Evolutionary conservation across 2,888 invertebrate genomes (phyloP).

Genomic region (Drosophila antonietae): DNA sequence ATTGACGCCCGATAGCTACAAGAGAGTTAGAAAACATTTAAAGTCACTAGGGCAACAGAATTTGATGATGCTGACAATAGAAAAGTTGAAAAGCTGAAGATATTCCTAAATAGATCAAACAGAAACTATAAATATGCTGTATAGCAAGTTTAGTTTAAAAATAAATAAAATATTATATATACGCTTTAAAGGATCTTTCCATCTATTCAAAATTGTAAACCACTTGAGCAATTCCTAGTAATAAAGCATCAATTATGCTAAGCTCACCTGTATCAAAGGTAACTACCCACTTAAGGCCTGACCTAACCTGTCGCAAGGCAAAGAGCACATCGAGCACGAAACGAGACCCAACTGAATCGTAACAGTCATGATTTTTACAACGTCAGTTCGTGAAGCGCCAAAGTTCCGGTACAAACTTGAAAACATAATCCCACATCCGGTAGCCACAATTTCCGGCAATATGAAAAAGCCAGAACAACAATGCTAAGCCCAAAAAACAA

Average conservation of each 20-base stretch:
- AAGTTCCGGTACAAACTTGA: constrained; percentile 72
- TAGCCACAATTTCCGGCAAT: constrained; percentile 76
- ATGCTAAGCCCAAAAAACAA: too few species aligned
- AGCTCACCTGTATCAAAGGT: constrained; percentile 24
- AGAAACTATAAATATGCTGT: neutral
- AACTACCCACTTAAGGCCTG: constrained; percentile 19
- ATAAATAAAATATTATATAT: neutral
- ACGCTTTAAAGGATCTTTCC: neutral
- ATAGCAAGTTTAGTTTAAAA: too few species aligned
- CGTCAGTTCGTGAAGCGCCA: constrained; percentile 44
- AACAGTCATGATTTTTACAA: constrained; percentile 46
- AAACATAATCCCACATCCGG: constrained; percentile 75
- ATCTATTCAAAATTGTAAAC: neutral
- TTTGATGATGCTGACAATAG: neutral
- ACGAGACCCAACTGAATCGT: constrained; percentile 33
- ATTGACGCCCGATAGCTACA: constrained; percentile 42
- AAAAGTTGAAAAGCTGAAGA: neutral
- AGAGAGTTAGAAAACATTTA: neutral
- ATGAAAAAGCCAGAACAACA: constrained; percentile 67
- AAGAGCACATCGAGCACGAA: constrained; percentile 9
- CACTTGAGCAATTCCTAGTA: neutral
- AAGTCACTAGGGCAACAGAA: constrained; percentile 10
- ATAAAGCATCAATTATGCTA: constrained; percentile 37
- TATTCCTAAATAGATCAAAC: neutral
- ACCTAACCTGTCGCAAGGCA: constrained; percentile 35